These are phyloP conservation scores for Ptychodera flava DNA, from an alignment of 35 echinoderm and acorn worm genomes.

Conservation along the genomic window DNA sequence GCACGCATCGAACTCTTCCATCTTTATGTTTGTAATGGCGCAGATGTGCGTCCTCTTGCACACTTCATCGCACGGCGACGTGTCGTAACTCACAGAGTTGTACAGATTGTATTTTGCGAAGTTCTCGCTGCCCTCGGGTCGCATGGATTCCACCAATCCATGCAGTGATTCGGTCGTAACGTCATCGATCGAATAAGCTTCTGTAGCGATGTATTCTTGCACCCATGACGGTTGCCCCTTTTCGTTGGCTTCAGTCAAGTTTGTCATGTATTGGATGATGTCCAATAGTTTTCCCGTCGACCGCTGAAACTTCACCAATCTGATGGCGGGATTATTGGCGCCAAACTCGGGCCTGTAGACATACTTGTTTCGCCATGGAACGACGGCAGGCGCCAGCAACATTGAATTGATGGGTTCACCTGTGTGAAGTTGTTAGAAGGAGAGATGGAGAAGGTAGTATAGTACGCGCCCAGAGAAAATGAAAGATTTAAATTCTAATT, in stretches of 20 bases:
- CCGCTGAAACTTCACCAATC: slow-evolving; percentile 21
- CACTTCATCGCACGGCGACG: slow-evolving; percentile 3
- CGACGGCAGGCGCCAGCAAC: slow-evolving; percentile 13
- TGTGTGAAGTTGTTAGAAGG: too few species aligned
- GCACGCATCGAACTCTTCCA: not conserved
- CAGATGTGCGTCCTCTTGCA: slow-evolving; percentile 25
- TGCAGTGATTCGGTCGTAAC: slow-evolving; percentile 26
- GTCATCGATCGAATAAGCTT: slow-evolving; percentile 11
- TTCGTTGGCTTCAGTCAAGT: slow-evolving; percentile 1
- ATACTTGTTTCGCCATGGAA: slow-evolving; percentile 10
- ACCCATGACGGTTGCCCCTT: not conserved
- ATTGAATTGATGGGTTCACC: slow-evolving; percentile 33
- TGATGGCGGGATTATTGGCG: slow-evolving; percentile 28
- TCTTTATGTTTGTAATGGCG: slow-evolving; percentile 23
- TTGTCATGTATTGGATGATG: slow-evolving; percentile 26
- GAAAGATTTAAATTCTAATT: too few species aligned
- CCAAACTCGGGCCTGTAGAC: not conserved
- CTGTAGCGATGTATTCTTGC: slow-evolving; percentile 22
- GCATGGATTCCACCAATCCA: slow-evolving; percentile 19
- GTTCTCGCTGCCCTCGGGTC: not conserved
- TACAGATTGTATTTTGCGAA: slow-evolving; percentile 24
- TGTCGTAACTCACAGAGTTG: slow-evolving; percentile 23
- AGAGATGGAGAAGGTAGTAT: too few species aligned
- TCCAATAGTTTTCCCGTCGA: slow-evolving; percentile 21
- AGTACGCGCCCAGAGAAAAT: too few species aligned